phyloP scores from a whole-genome alignment of 2,888 invertebrate genomes.

The Lepetodrilus schrolli region DNA sequence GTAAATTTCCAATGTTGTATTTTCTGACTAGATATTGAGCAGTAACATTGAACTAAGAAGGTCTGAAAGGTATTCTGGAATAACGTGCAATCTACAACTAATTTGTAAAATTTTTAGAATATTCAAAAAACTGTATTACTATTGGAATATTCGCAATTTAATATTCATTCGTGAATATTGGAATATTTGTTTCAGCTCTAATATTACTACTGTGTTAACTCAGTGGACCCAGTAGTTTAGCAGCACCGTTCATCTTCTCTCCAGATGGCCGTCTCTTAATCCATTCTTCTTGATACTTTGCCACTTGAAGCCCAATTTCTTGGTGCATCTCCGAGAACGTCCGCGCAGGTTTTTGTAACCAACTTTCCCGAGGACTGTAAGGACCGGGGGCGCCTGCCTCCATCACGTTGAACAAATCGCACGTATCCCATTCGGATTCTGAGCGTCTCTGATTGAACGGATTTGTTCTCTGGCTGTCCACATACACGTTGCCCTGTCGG shows the following conservation, averaged over 20 bases:
- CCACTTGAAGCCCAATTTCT: constrained; percentile 60
- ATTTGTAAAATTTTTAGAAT: too few relatives aligned
- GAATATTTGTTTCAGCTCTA: background rate
- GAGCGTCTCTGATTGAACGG: constrained; percentile 47
- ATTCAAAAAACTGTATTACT: too few relatives aligned
- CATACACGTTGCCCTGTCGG: background rate
- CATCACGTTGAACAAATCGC: constrained; percentile 42
- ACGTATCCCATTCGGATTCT: constrained; percentile 34
- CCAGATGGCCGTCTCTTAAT: constrained; percentile 26
- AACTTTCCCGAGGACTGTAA: constrained; percentile 33
- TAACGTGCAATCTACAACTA: too few relatives aligned
- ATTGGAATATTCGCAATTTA: too few relatives aligned
- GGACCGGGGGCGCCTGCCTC: constrained; percentile 29
- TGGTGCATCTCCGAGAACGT: constrained; percentile 70
- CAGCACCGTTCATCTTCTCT: background rate
- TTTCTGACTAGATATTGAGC: too few relatives aligned
- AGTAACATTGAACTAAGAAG: too few relatives aligned
- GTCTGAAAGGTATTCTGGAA: too few relatives aligned
- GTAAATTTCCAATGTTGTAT: too few relatives aligned
- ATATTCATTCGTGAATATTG: background rate
- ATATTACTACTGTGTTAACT: background rate
- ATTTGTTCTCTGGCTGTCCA: constrained; percentile 43
- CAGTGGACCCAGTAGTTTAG: background rate
- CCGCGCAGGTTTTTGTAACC: constrained; percentile 38
- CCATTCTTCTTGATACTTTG: constrained; percentile 47